Base-by-base conservation (phyloP, 1,140 invertebrate genomes). In the Gryon sp. region DNA sequence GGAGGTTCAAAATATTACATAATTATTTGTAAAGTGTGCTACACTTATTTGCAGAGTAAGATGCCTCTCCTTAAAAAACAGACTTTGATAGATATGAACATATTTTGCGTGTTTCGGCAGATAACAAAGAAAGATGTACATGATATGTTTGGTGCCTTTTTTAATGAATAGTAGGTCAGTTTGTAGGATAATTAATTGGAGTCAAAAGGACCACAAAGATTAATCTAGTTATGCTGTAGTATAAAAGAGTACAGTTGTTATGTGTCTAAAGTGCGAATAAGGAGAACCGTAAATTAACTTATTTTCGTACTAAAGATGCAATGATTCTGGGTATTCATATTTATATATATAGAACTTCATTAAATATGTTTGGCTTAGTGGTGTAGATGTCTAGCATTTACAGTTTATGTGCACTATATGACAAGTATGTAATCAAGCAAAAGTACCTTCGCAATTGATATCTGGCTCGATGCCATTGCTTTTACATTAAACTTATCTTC, bases 281-380 rank as follows among this genome's bases (percentile, higher is more conserved):
- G 74, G 63, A 66, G 46, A 63, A 62, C 46, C 79, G 79, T 86
- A 85, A 86, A 86, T 84, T 81, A 83, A 38, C 63, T 81, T 87
- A 87, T 87, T 87, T 86, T 80, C 82, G 84, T 86, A 84, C 77
- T 76, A 63, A 84, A 83, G 84, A 86, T 86, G 85, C 40, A 24
- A 18, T 14, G 34, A 16, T 20, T 18, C 16, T 32, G 53, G n/a
- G n/a, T n/a, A n/a, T n/a, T n/a, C n/a, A n/a, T 82, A 84, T 84
- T 86, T 85, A 86, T 85, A 84, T 46, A 82, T 75, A 75, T 9
- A 30, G 32, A 6, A 26, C 4, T 19, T 12, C 6, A 20, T 55
- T 5, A 34, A 11, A 36, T 8, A 12, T 15, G 69, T 57, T 30
- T 38, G 34, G 8, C 16, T 11, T 4, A 53, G 26, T 0, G 11